Evolutionary conservation across 2,797 vertebrate genomes (phyloP).

Genomic region (Dendrocincla tyrannina): DNA sequence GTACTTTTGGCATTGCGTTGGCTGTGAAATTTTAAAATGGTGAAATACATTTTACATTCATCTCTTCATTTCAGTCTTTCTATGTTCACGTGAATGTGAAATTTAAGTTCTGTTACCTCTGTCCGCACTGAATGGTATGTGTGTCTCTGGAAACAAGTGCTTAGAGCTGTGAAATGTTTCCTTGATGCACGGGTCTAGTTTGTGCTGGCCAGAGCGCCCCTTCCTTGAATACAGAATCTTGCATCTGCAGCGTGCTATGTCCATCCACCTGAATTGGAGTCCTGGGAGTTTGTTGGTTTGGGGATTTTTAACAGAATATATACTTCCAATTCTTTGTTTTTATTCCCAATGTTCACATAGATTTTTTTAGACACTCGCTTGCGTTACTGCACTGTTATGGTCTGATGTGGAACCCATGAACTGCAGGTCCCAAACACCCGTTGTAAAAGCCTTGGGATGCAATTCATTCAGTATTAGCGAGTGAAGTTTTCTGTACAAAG

Average conservation of each 20-base stretch:
- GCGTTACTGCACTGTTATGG: fast-evolving
- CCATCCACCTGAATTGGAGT: not conserved
- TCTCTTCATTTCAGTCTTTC: not conserved
- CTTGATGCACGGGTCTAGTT: not conserved
- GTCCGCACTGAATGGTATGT: not conserved
- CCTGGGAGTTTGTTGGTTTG: not conserved
- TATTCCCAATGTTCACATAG: not conserved
- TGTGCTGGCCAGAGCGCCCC: not conserved
- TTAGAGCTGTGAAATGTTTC: not conserved
- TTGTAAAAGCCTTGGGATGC: not conserved
- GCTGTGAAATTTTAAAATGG: not conserved
- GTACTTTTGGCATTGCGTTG: not conserved
- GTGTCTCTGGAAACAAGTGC: not conserved
- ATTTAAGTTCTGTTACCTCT: not conserved
- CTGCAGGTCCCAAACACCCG: not conserved
- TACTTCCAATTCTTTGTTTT: not conserved
- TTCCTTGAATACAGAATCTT: not conserved
- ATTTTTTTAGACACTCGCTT: not conserved
- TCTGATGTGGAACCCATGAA: not conserved
- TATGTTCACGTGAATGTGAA: not conserved
- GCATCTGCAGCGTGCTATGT: fast-evolving
- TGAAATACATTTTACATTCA: not conserved
- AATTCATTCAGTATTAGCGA: not conserved
- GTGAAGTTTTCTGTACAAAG: not conserved
- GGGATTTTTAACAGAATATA: not conserved